Conservation (phyloP, 2,113 vertebrate genomes). For the Poeciliopsis occidentalis region DNA sequence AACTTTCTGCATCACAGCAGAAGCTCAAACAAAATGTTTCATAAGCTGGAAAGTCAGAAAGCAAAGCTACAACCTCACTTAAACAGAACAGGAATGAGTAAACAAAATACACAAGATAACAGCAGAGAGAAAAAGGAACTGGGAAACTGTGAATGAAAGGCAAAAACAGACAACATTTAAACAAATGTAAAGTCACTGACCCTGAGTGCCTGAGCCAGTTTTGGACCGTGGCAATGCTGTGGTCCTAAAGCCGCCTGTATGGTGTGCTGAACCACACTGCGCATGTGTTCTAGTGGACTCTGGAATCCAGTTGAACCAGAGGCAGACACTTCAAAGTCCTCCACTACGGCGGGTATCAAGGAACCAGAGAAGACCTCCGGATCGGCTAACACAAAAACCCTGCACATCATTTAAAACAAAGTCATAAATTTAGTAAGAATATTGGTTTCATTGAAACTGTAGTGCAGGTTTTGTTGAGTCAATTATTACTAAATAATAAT, state of each 20-base stretch:
- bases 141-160: neutral
- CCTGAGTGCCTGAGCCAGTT: slow-evolving; percentile 82
- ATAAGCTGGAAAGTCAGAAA: too few relatives aligned
- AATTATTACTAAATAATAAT: slow-evolving; percentile 28
- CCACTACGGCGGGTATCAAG: slow-evolving; percentile 77
- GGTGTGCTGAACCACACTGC: slow-evolving; percentile 81
- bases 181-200: slow-evolving; percentile 67
- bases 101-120: too few relatives aligned
- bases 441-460: neutral
- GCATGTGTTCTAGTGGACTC: slow-evolving; percentile 79
- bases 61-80: too few relatives aligned
- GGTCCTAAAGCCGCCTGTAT: slow-evolving; percentile 85
- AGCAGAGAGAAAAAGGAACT: too few relatives aligned
- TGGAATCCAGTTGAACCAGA: slow-evolving; percentile 40
- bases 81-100: too few relatives aligned
- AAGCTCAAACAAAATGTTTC: too few relatives aligned
- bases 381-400: slow-evolving; percentile 92
- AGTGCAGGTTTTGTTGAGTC: neutral
- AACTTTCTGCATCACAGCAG: too few relatives aligned
- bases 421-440: neutral
- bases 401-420: slow-evolving; percentile 46
- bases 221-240: slow-evolving; percentile 60
- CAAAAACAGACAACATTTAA: neutral
- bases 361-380: slow-evolving; percentile 85
- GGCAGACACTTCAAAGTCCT: slow-evolving; percentile 78